Evolutionary conservation across 1,140 invertebrate genomes (phyloP).

Genomic region (Cherax destructor): DNA sequence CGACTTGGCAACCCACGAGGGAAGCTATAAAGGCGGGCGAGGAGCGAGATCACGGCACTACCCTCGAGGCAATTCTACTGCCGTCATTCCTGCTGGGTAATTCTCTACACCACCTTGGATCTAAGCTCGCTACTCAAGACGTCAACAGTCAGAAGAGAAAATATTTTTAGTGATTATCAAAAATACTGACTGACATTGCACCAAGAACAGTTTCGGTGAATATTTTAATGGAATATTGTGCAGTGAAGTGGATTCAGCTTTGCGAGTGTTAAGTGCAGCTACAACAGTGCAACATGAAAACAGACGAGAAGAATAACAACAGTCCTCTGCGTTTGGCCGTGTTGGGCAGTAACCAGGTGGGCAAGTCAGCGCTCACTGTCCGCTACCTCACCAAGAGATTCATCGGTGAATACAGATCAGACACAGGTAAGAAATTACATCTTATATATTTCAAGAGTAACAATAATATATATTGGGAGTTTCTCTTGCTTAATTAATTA

Average conservation of each 20-base stretch:
- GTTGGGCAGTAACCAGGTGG: slow-evolving; percentile 57
- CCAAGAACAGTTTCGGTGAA: too few species aligned
- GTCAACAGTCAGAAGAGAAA: too few species aligned
- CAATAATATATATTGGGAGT: too few species aligned
- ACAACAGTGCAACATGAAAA: slow-evolving; percentile 20
- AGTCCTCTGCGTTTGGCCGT: slow-evolving; percentile 46
- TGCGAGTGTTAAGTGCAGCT: neutral
- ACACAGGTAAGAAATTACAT: slow-evolving; percentile 80
- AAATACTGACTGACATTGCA: too few species aligned
- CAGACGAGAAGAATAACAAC: slow-evolving; percentile 29
- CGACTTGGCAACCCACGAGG: slow-evolving; percentile 13
- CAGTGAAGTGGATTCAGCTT: neutral
- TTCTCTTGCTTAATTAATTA: too few species aligned
- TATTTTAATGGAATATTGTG: too few species aligned
- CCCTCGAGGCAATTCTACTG: slow-evolving; percentile 6
- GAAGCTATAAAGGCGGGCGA: slow-evolving; percentile 17
- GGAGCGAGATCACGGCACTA: slow-evolving; percentile 7
- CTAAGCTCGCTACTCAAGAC: too few species aligned
- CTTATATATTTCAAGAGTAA: neutral
- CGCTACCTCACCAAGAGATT: slow-evolving; percentile 85
- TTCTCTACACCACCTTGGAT: too few species aligned
- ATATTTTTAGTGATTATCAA: too few species aligned
- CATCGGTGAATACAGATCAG: slow-evolving; percentile 88
- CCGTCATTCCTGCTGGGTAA: too few species aligned
- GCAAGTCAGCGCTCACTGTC: slow-evolving; percentile 82